A percentile compares a stretch with the other conserved stretches of the same genome.
These are phyloP conservation scores for Herpailurus yagouaroundi DNA, from an alignment of 2,113 vertebrate species.

Conservation along the genomic window DNA sequence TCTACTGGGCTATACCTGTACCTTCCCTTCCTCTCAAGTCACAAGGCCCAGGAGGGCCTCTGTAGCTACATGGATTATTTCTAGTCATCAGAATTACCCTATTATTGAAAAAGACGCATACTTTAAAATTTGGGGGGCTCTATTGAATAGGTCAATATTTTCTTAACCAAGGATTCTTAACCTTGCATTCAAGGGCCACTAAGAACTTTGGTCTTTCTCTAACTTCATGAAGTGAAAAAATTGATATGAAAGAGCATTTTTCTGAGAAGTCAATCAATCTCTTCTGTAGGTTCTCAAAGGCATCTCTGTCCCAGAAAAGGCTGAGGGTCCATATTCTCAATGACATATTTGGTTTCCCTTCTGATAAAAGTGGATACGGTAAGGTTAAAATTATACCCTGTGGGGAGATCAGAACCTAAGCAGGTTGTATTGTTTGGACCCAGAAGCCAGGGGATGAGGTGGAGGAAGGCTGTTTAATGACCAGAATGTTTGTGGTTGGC, in stretches of 20 bases:
- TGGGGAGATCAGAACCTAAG: neutral
- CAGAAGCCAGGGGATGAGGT: constrained; percentile 49
- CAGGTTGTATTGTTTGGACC: neutral
- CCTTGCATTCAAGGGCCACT: neutral
- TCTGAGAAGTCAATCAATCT: neutral
- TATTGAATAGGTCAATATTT: neutral
- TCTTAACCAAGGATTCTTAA: neutral
- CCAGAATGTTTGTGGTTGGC: constrained; percentile 63
- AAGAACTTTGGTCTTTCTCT: neutral
- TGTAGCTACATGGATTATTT: neutral
- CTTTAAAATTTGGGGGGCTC: neutral
- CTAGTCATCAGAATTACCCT: neutral
- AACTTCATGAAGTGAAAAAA: neutral
- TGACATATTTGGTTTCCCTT: neutral
- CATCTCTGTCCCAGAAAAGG: neutral
- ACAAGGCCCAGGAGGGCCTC: neutral
- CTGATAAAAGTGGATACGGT: neutral
- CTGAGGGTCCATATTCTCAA: neutral
- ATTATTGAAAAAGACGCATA: neutral
- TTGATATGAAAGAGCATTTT: constrained; percentile 20
- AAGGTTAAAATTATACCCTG: neutral
- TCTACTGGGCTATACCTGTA: neutral
- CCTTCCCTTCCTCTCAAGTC: neutral
- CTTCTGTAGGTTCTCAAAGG: constrained; percentile 19
- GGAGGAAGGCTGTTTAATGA: constrained; percentile 53